A percentile compares a stretch with the other conserved stretches of the same genome.
These are phyloP conservation scores for Arvicanthis niloticus DNA, from an alignment of 2,113 vertebrate genomes.

Conservation along the genomic window DNA sequence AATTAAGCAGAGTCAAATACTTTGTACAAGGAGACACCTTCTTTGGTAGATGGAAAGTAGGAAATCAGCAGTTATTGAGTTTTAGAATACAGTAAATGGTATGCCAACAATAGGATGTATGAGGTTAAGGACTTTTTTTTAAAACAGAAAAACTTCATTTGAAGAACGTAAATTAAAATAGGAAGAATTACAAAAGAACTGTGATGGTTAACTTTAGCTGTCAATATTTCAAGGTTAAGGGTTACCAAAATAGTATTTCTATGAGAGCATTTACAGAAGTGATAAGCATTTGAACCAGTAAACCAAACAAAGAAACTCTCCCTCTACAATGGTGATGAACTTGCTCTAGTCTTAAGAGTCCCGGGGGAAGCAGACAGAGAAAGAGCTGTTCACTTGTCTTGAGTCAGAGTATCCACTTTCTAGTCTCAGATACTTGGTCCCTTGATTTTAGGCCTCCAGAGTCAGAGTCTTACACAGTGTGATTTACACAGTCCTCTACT, in stretches of 20 bases:
- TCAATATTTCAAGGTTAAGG: background rate
- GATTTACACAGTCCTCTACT: background rate
- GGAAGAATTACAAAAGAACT: background rate
- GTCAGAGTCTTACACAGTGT: background rate
- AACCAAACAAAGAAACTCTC: background rate
- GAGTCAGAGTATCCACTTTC: background rate
- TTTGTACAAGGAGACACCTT: background rate
- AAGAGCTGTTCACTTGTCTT: background rate
- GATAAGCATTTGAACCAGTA: slow-evolving; percentile 8
- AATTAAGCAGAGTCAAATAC: slow-evolving; percentile 22
- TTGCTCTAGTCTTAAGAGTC: background rate
- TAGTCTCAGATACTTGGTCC: background rate
- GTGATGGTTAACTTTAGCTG: background rate
- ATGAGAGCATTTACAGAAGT: background rate
- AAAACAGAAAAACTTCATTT: slow-evolving; percentile 32
- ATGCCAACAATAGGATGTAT: background rate
- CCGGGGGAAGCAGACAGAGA: background rate
- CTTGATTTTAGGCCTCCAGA: background rate
- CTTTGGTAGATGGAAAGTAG: slow-evolving; percentile 14
- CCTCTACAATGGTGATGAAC: no score
- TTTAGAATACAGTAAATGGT: slow-evolving; percentile 25
- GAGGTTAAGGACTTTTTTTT: background rate
- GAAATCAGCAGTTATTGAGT: slow-evolving; percentile 3
- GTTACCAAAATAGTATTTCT: background rate
- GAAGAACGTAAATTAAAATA: slow-evolving; percentile 39